Conservation (phyloP, 2,113 vertebrate genomes). For the Accipiter cooperii region DNA sequence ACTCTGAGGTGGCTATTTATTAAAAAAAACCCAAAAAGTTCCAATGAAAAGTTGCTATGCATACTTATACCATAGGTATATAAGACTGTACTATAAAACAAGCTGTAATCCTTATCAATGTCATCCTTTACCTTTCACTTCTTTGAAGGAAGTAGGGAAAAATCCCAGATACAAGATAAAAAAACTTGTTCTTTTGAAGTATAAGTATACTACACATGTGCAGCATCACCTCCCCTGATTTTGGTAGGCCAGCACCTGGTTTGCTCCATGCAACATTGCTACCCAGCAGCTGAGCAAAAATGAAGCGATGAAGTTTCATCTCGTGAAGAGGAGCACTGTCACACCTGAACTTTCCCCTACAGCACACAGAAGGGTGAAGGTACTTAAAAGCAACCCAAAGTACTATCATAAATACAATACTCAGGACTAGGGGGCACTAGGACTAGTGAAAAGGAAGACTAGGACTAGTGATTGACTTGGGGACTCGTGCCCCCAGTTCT, state of each 20-base stretch:
- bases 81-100: background rate
- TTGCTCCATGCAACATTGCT: background rate
- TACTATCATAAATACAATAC: background rate
- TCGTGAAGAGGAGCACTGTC: background rate
- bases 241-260: background rate
- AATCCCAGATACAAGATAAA: background rate
- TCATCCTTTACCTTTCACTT: background rate
- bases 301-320: background rate
- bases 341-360: no score
- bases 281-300: background rate
- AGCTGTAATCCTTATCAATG: background rate
- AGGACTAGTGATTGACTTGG: background rate
- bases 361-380: background rate
- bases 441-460: background rate
- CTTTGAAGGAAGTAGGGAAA: background rate
- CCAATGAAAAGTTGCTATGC: background rate
- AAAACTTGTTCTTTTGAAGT: background rate
- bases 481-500: background rate
- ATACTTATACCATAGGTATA: background rate
- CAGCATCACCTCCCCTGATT: background rate
- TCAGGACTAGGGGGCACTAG: background rate
- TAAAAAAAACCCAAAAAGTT: background rate
- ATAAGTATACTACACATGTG: background rate
- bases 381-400: background rate
- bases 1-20: background rate